Evolutionary conservation across 1,140 invertebrate genomes (phyloP).

Genomic region (Cydia fagiglandana): DNA sequence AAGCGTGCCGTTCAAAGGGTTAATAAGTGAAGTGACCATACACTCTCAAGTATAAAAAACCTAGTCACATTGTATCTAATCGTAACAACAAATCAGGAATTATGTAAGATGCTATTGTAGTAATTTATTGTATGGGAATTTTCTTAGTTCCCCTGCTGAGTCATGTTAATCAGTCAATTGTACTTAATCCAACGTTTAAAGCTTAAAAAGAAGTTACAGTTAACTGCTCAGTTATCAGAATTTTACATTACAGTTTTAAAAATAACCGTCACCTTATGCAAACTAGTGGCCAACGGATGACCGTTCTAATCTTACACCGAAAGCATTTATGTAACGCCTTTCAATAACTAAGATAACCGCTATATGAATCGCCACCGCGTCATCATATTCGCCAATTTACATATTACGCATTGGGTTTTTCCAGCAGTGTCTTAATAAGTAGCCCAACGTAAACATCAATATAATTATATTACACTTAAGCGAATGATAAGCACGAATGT

Average conservation of each 20-base stretch:
- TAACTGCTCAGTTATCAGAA: neutral
- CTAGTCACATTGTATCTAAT: too few species aligned
- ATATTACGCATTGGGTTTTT: conserved; percentile 30
- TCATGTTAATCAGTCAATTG: neutral
- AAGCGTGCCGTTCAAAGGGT: too few species aligned
- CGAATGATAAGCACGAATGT: neutral
- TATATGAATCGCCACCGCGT: neutral
- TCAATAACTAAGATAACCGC: conserved; percentile 30
- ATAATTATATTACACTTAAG: neutral
- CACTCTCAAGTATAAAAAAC: too few species aligned
- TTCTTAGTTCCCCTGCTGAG: neutral
- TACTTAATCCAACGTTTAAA: neutral
- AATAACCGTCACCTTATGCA: neutral
- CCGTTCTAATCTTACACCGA: conserved; percentile 4
- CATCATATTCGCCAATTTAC: conserved; percentile 18
- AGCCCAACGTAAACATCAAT: neutral
- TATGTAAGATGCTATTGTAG: too few species aligned
- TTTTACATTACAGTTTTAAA: neutral
- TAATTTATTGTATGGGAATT: too few species aligned
- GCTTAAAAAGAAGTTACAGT: neutral
- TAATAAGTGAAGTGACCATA: too few species aligned
- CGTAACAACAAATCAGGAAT: too few species aligned
- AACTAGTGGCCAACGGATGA: neutral
- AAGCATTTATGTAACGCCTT: conserved; percentile 24
- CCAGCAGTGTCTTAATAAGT: conserved; percentile 10